Conservation (phyloP, 2,888 invertebrate species). For the Lagria hirta region DNA sequence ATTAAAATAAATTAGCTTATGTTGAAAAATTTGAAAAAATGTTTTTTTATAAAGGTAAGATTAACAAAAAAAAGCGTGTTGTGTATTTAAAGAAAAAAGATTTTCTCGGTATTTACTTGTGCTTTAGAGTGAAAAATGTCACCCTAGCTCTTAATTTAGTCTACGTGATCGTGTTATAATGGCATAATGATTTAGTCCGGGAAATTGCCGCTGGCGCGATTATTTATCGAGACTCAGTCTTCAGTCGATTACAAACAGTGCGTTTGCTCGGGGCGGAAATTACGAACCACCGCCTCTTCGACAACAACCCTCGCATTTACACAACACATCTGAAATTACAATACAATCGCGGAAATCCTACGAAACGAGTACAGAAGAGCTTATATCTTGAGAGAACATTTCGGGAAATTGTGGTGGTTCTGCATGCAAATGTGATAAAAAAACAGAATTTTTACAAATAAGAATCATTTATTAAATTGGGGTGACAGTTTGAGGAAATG, state of each 20-base stretch:
- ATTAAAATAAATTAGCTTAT: too few species aligned
- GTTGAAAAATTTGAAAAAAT: too few species aligned
- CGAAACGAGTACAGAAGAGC: conserved; percentile 9
- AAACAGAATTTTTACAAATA: too few species aligned
- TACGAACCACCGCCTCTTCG: conserved; percentile 39
- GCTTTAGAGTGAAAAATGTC: too few species aligned
- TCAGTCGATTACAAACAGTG: conserved; percentile 34
- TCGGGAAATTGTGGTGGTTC: conserved; percentile 32
- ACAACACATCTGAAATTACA: conserved; percentile 36
- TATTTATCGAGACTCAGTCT: conserved; percentile 42
- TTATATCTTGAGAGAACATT: conserved; percentile 2
- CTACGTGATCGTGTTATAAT: conserved; percentile 40
- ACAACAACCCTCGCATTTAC: conserved; percentile 35
- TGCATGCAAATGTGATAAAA: conserved; percentile 37
- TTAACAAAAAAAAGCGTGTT: too few species aligned
- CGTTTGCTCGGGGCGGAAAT: conserved; percentile 42
- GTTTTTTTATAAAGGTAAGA: too few species aligned
- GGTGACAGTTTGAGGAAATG: too few species aligned
- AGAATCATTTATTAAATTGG: too few species aligned
- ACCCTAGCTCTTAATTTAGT: too few species aligned
- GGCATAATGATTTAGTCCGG: conserved; percentile 44
- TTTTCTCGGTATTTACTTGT: too few species aligned
- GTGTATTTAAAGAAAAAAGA: too few species aligned
- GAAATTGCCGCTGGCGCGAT: conserved; percentile 45
- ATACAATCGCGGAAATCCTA: conserved; percentile 33